Conservation (phyloP, 2,888 invertebrate genomes). For the Pinctada fucata region DNA sequence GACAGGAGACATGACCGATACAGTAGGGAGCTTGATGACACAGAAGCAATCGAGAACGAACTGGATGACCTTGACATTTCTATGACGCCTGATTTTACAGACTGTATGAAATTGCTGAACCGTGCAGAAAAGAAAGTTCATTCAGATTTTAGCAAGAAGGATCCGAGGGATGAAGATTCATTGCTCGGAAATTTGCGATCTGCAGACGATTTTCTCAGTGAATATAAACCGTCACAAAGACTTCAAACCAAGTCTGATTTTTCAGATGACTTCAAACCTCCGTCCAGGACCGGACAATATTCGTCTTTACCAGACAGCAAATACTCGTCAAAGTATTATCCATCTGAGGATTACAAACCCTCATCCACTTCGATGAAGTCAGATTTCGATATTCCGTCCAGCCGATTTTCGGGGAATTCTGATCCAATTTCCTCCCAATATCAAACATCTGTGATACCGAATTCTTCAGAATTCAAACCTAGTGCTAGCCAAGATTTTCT, state of each 20-base stretch:
- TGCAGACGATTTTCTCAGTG: constrained; percentile 7
- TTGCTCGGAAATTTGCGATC: constrained; percentile 20
- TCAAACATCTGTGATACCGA: neutral
- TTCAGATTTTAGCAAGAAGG: constrained; percentile 11
- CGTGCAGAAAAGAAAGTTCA: constrained; percentile 71
- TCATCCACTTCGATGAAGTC: neutral
- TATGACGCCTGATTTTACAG: constrained; percentile 71
- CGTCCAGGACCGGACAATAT: neutral
- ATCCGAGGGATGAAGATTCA: constrained; percentile 18
- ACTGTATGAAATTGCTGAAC: constrained; percentile 73
- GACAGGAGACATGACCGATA: constrained; percentile 36
- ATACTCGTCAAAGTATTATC: constrained; percentile 20
- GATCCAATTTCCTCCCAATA: neutral
- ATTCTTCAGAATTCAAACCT: constrained; percentile 18
- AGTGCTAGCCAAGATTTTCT: constrained; percentile 14
- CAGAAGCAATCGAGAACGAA: constrained; percentile 61
- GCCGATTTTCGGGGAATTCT: neutral
- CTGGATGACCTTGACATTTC: constrained; percentile 67
- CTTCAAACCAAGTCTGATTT: neutral
- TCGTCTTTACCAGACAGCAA: constrained; percentile 10
- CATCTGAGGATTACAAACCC: constrained; percentile 3
- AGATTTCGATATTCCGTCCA: constrained; percentile 13
- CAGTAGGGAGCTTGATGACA: constrained; percentile 56
- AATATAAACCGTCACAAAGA: constrained; percentile 20
- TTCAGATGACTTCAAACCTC: constrained; percentile 20